Percentiles rank a stretch among this genome's conserved stretches.
phyloP scores from a whole-genome alignment of 2,888 invertebrate species.

The Drepana falcataria region DNA sequence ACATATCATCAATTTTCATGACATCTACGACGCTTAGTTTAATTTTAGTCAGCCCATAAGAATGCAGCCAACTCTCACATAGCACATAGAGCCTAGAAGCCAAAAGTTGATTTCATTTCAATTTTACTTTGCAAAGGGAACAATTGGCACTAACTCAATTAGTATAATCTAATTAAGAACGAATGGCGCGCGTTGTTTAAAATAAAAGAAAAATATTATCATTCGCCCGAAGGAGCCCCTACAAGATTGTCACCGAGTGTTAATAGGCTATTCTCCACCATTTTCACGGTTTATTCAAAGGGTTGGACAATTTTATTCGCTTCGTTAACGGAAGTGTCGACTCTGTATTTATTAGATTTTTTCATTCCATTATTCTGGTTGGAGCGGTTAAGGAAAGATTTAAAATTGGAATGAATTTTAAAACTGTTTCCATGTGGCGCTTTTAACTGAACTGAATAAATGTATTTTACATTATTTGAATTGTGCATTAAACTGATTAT shows the following conservation, averaged over 20 bases:
- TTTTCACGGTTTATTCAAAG: slow-evolving; percentile 66
- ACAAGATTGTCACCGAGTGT: slow-evolving; percentile 63
- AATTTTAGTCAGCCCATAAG: not conserved
- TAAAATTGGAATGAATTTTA: slow-evolving; percentile 12
- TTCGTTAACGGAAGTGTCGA: slow-evolving; percentile 58
- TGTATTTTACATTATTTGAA: too few species aligned
- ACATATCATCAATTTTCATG: too few species aligned
- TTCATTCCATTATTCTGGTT: slow-evolving; percentile 38
- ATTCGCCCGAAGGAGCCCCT: slow-evolving; percentile 47
- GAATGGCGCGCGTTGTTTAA: slow-evolving; percentile 42
- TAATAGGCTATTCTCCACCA: slow-evolving; percentile 65
- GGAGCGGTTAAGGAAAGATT: slow-evolving; percentile 18
- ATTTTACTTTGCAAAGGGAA: slow-evolving; percentile 40
- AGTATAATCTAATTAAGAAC: slow-evolving; percentile 63
- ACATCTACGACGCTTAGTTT: too few species aligned
- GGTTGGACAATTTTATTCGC: slow-evolving; percentile 66
- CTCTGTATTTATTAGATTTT: slow-evolving; percentile 55
- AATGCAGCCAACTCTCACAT: too few species aligned
- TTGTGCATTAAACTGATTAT: too few species aligned
- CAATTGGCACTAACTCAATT: slow-evolving; percentile 51
- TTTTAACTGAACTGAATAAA: not conserved
- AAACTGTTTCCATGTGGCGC: slow-evolving; percentile 4
- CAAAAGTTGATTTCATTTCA: slow-evolving; percentile 11
- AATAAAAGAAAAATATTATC: slow-evolving; percentile 72
- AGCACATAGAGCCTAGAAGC: too few species aligned